These are phyloP conservation scores for Drosophila mettleri DNA, from an alignment of 2,888 invertebrate genomes.

Conservation along the genomic window DNA sequence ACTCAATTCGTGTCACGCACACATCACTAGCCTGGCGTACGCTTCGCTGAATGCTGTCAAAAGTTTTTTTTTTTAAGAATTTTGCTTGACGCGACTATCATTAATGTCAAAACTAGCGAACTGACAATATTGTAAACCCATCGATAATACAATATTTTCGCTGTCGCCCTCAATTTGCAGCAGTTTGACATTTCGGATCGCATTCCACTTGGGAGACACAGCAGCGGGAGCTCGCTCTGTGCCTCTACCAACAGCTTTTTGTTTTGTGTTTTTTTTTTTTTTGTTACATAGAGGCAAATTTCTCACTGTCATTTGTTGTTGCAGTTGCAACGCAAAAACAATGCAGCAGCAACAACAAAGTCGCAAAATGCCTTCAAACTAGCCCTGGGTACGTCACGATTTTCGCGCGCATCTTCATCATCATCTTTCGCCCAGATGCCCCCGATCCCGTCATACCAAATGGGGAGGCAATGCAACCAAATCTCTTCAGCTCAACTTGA, in stretches of 20 bases:
- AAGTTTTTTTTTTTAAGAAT: conserved; percentile 36
- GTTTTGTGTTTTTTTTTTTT: conserved; percentile 16
- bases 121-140: conserved; percentile 69
- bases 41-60: conserved; percentile 21
- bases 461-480: background rate
- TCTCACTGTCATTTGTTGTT: conserved; percentile 64
- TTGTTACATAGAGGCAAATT: conserved; percentile 53
- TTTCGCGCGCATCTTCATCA: conserved; percentile 75
- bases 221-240: conserved; percentile 4
- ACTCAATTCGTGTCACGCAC: conserved; percentile 12
- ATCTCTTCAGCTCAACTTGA: conserved; percentile 25
- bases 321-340: conserved; percentile 31
- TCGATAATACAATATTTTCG: conserved; percentile 69
- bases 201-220: conserved; percentile 29
- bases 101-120: conserved; percentile 70
- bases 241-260: background rate
- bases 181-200: conserved; percentile 50
- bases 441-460: background rate
- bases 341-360: conserved; percentile 16
- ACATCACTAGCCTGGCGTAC: conserved; percentile 17
- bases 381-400: conserved; percentile 59
- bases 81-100: conserved; percentile 49
- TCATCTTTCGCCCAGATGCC: conserved; percentile 34
- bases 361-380: conserved; percentile 49
- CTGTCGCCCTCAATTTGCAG: conserved; percentile 52